Evolutionary conservation across 1,140 invertebrate species (phyloP).

Genomic region (Pseudomyrmex flavicornis): DNA sequence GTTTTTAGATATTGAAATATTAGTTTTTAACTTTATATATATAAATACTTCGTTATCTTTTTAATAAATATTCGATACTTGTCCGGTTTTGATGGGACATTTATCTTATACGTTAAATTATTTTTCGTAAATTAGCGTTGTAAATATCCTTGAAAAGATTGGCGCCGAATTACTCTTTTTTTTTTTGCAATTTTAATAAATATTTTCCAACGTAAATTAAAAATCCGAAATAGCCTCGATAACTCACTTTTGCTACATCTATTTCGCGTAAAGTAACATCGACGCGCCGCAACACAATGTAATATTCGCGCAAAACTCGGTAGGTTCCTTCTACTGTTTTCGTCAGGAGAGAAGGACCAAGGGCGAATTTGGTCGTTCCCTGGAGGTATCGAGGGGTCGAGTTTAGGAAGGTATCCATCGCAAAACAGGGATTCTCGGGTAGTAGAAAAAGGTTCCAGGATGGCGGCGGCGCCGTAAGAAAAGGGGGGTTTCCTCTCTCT

Average conservation of each 20-base stretch:
- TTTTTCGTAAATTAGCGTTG: too few relatives aligned
- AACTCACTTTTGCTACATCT: slow-evolving; percentile 11
- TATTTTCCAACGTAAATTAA: not conserved
- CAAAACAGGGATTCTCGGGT: slow-evolving; percentile 56
- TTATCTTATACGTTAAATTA: too few relatives aligned
- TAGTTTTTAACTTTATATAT: too few relatives aligned
- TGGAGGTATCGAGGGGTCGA: slow-evolving; percentile 46
- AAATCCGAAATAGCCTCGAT: slow-evolving; percentile 36
- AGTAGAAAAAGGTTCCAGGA: slow-evolving; percentile 56
- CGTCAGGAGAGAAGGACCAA: not conserved
- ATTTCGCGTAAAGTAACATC: slow-evolving; percentile 7
- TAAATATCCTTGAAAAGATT: not conserved
- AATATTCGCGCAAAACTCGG: slow-evolving; percentile 17
- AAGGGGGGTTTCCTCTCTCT: slow-evolving; percentile 33
- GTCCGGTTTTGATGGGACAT: too few relatives aligned
- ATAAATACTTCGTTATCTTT: too few relatives aligned
- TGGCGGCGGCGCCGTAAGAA: slow-evolving; percentile 43
- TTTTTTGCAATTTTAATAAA: slow-evolving; percentile 4
- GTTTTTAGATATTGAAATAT: not conserved
- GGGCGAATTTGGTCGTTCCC: slow-evolving; percentile 46
- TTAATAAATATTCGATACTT: too few relatives aligned
- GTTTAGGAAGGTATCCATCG: slow-evolving; percentile 63
- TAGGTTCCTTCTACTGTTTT: not conserved
- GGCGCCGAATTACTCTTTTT: not conserved
- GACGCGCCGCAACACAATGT: slow-evolving; percentile 18